These are phyloP conservation scores for Cynocephalus volans DNA, from an alignment of 2,113 vertebrate species.

Conservation along the genomic window DNA sequence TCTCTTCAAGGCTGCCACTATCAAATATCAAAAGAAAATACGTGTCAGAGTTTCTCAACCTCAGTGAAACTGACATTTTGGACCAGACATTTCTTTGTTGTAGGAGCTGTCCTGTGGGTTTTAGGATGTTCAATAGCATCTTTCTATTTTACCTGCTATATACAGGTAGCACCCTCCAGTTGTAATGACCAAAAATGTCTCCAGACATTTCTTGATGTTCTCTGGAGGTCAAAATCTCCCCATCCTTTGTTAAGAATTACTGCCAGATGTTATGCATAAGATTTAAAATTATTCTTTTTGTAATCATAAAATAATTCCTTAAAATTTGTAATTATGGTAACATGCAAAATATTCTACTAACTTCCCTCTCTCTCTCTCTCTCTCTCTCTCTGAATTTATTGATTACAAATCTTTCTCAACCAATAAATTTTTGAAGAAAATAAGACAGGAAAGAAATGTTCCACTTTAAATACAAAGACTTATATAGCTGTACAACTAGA, in stretches of 20 bases:
- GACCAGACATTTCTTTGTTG: not conserved
- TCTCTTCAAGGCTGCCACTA: not conserved
- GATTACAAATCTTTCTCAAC: constrained; percentile 42
- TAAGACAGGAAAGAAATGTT: not conserved
- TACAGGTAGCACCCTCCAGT: not conserved
- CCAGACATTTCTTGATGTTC: not conserved
- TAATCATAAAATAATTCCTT: constrained; percentile 24
- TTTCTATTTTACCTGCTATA: not conserved
- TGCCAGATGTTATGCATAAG: not conserved
- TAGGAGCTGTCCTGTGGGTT: not conserved
- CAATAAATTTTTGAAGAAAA: constrained; percentile 44
- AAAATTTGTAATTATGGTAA: not conserved
- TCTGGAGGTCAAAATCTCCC: not conserved
- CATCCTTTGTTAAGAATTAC: not conserved
- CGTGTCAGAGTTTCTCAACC: not conserved
- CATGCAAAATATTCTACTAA: not conserved
- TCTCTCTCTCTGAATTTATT: constrained; percentile 34
- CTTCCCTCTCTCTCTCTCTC: constrained; percentile 29
- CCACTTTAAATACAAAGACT: constrained; percentile 59
- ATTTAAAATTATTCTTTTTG: constrained; percentile 21
- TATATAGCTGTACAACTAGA: constrained; percentile 56
- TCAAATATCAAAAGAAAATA: not conserved
- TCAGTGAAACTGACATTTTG: not conserved
- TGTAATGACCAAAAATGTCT: not conserved
- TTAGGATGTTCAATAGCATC: not conserved